Conservation (phyloP, 2,113 vertebrate genomes). For the Zingel zingel region DNA sequence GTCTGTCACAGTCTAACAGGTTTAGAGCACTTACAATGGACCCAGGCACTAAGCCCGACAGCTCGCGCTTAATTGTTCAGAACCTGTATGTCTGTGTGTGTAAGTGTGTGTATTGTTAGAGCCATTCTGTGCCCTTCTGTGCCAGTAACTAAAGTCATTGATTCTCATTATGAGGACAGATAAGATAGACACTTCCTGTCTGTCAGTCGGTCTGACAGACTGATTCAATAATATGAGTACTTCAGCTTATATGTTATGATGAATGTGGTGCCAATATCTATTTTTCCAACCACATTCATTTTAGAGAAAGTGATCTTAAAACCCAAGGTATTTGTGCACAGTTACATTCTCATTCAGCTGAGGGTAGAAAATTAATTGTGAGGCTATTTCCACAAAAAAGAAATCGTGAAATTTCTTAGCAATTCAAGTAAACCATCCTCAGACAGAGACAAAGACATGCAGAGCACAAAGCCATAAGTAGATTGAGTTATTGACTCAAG, state of each 20-base stretch:
- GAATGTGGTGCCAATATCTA: slow-evolving; percentile 37
- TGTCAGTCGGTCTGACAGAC: slow-evolving; percentile 53
- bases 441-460: slow-evolving; percentile 44
- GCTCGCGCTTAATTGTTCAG: slow-evolving; percentile 86
- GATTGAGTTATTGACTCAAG: slow-evolving; percentile 66
- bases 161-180: slow-evolving; percentile 74
- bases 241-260: slow-evolving; percentile 40
- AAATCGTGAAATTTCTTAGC: slow-evolving; percentile 28
- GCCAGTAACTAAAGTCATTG: slow-evolving; percentile 82
- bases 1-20: slow-evolving; percentile 86
- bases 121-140: slow-evolving; percentile 72
- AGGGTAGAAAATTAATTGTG: slow-evolving; percentile 33
- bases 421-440: slow-evolving; percentile 45
- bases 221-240: slow-evolving; percentile 55
- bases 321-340: slow-evolving; percentile 35
- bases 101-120: slow-evolving; percentile 62
- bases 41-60: slow-evolving; percentile 83
- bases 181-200: slow-evolving; percentile 64
- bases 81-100: slow-evolving; percentile 75
- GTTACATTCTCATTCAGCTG: slow-evolving; percentile 23
- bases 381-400: slow-evolving; percentile 23
- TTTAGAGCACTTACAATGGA: slow-evolving; percentile 86
- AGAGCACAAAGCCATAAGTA: slow-evolving; percentile 46
- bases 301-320: slow-evolving; percentile 45
- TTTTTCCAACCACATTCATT: slow-evolving; percentile 35